Percentiles rank a stretch among this genome's conserved stretches.
Evolutionary conservation across 2,113 vertebrate genomes (phyloP).

Genomic region (Cisticola juncidis): DNA sequence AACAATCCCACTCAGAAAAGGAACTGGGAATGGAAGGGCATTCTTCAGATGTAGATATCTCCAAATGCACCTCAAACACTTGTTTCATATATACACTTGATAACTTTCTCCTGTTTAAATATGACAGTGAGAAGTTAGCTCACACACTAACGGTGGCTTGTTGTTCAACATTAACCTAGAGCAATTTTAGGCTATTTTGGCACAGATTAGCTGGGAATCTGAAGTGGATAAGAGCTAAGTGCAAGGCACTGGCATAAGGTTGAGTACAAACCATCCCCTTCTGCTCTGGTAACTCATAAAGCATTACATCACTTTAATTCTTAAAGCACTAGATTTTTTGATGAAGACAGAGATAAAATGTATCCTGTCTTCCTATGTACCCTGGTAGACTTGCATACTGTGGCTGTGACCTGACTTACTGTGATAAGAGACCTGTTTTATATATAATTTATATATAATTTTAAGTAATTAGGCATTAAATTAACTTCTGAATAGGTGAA

Average conservation of each 20-base stretch:
- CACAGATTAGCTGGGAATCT: background rate
- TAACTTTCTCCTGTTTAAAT: background rate
- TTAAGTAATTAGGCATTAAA: background rate
- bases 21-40: background rate
- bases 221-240: background rate
- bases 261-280: background rate
- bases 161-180: background rate
- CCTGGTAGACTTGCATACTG: background rate
- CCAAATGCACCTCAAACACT: background rate
- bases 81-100: background rate
- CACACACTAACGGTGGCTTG: accelerated
- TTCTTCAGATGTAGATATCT: background rate
- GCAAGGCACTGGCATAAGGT: background rate
- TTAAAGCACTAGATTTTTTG: background rate
- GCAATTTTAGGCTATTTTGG: background rate
- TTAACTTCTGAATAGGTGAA: background rate
- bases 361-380: background rate
- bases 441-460: background rate
- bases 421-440: background rate
- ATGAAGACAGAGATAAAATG: background rate
- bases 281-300: background rate
- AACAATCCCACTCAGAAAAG: accelerated
- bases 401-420: background rate
- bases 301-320: background rate
- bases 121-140: background rate